Evolutionary conservation across 2,888 invertebrate species (phyloP).

Genomic region (Lissonota sp.): DNA sequence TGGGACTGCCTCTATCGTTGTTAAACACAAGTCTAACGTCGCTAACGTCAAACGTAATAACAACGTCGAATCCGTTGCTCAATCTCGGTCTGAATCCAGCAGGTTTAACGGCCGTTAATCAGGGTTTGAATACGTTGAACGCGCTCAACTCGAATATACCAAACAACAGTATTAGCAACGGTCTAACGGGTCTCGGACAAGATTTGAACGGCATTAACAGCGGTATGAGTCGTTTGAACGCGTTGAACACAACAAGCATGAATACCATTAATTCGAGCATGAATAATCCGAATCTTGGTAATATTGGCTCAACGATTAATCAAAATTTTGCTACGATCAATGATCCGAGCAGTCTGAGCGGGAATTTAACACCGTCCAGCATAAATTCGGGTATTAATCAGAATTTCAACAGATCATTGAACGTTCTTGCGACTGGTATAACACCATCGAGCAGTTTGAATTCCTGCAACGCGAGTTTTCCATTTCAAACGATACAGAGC

Average conservation of each 20-base stretch:
- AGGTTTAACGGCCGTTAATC: slow-evolving; percentile 81
- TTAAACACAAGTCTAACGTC: slow-evolving; percentile 82
- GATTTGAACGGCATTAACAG: slow-evolving; percentile 80
- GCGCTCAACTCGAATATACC: slow-evolving; percentile 80
- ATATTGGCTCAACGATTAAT: slow-evolving; percentile 78
- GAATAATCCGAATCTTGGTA: slow-evolving; percentile 78
- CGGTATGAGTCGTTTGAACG: slow-evolving; percentile 79
- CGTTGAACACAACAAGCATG: slow-evolving; percentile 78
- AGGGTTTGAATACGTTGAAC: slow-evolving; percentile 79
- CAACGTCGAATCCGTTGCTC: slow-evolving; percentile 82
- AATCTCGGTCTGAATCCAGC: slow-evolving; percentile 81
- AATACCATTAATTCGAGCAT: slow-evolving; percentile 78
- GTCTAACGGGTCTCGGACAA: slow-evolving; percentile 79
- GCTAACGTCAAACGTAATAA: slow-evolving; percentile 82
- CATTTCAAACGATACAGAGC: slow-evolving; percentile 82
- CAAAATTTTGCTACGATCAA: slow-evolving; percentile 79
- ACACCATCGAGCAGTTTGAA: slow-evolving; percentile 74
- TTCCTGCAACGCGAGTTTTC: slow-evolving; percentile 78
- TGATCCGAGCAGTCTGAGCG: slow-evolving; percentile 75
- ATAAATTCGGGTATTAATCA: slow-evolving; percentile 78
- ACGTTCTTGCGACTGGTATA: slow-evolving; percentile 77
- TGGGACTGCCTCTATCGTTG: slow-evolving; percentile 83
- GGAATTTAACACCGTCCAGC: slow-evolving; percentile 71
- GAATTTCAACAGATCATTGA: slow-evolving; percentile 76
- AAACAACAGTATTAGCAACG: slow-evolving; percentile 81